phyloP scores from a whole-genome alignment of 2,888 invertebrate genomes.

The Acrocera orbiculus region DNA sequence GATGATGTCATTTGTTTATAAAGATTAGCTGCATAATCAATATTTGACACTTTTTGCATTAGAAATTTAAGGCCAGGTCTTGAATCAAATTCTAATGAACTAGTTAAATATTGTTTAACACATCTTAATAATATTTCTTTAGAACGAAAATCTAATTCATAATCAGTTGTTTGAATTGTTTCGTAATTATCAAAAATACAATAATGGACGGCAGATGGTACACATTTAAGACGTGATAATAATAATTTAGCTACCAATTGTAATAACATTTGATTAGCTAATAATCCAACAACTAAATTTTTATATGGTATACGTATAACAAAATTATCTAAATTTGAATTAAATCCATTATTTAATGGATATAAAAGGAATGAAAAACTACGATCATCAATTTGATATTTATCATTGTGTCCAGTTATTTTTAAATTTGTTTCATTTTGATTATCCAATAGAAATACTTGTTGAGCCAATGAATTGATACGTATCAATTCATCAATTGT shows the following conservation, averaged over 20 bases:
- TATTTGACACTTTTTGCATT: slow-evolving; percentile 78
- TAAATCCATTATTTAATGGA: slow-evolving; percentile 51
- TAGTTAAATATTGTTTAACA: slow-evolving; percentile 62
- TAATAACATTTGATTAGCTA: slow-evolving; percentile 82
- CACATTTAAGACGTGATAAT: slow-evolving; percentile 54
- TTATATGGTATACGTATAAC: slow-evolving; percentile 74
- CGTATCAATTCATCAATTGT: slow-evolving; percentile 68
- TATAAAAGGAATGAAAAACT: slow-evolving; percentile 80
- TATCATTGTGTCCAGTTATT: slow-evolving; percentile 17
- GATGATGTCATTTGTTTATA: slow-evolving; percentile 85
- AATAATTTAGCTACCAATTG: slow-evolving; percentile 79
- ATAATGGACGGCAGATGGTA: slow-evolving; percentile 36
- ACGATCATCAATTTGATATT: slow-evolving; percentile 54
- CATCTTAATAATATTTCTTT: slow-evolving; percentile 54
- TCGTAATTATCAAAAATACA: slow-evolving; percentile 31
- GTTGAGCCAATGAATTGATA: slow-evolving; percentile 74
- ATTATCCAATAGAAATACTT: slow-evolving; percentile 55
- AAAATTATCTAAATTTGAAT: slow-evolving; percentile 56
- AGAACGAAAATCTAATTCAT: slow-evolving; percentile 31
- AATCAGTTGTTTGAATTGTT: slow-evolving; percentile 24
- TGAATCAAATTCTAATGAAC: slow-evolving; percentile 73
- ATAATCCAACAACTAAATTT: slow-evolving; percentile 69
- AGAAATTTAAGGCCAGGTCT: slow-evolving; percentile 86
- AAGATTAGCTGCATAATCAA: slow-evolving; percentile 74
- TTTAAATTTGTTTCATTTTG: slow-evolving; percentile 20